phyloP scores from a whole-genome alignment of 2,797 vertebrate genomes.

The Orientallactaga sibirica region DNA sequence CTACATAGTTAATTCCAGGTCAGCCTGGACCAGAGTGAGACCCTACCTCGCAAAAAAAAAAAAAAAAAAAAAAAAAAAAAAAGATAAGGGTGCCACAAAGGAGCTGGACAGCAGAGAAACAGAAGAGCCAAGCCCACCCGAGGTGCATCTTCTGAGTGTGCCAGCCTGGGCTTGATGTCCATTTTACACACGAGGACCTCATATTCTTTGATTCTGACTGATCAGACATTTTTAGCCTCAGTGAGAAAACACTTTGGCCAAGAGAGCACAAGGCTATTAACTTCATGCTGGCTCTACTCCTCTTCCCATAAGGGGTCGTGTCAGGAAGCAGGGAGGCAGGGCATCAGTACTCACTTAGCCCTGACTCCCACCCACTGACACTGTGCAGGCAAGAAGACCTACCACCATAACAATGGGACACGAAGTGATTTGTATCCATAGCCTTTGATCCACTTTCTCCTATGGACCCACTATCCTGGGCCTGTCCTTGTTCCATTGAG shows the following conservation, averaged over 20 bases:
- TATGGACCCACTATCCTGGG: not conserved
- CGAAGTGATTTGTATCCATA: slow-evolving; percentile 38
- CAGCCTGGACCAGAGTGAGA: too few species aligned
- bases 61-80: too few species aligned
- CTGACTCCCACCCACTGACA: not conserved
- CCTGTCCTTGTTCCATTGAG: not conserved
- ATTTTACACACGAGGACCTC: not conserved
- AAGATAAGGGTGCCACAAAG: not conserved
- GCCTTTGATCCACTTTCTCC: not conserved
- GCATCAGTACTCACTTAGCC: slow-evolving; percentile 10
- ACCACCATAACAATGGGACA: not conserved
- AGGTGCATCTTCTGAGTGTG: not conserved
- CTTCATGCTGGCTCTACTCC: not conserved
- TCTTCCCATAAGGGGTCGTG: not conserved
- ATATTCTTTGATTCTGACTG: not conserved
- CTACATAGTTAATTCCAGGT: too few species aligned
- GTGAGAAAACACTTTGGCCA: not conserved
- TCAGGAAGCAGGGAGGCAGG: not conserved
- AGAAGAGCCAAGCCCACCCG: not conserved
- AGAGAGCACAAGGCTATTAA: not conserved
- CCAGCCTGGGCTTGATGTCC: not conserved
- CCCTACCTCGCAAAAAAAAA: too few species aligned
- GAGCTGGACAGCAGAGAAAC: not conserved
- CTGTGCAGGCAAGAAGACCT: slow-evolving; percentile 32
- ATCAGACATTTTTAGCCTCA: slow-evolving; percentile 5